A percentile compares a stretch with the other conserved stretches of the same genome.
These are phyloP conservation scores for Synanceia verrucosa DNA, from an alignment of 2,797 vertebrate species.

Conservation along the genomic window DNA sequence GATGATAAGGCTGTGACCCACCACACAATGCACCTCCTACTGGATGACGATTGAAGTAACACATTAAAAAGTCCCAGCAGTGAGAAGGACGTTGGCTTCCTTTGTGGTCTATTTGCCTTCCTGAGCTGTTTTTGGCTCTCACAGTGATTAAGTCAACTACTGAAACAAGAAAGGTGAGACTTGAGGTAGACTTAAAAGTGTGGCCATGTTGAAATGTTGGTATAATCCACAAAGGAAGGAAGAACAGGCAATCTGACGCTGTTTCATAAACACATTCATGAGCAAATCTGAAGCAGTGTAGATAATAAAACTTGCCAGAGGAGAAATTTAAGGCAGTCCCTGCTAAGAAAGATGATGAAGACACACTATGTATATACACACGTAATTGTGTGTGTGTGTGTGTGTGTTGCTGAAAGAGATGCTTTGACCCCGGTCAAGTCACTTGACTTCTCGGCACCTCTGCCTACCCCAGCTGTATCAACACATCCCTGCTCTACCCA, in stretches of 20 bases:
- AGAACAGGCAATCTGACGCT: constrained; percentile 58
- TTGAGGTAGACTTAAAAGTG: constrained; percentile 60
- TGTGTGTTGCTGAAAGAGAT: constrained; percentile 57
- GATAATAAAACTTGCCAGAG: constrained; percentile 40
- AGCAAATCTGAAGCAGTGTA: constrained; percentile 37
- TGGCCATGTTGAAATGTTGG: constrained; percentile 57
- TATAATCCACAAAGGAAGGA: constrained; percentile 68
- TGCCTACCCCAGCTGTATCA: constrained; percentile 81
- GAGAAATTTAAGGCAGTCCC: constrained; percentile 28
- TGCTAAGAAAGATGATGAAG: constrained; percentile 43
- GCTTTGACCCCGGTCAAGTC: constrained; percentile 79
- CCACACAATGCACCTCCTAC: constrained; percentile 46
- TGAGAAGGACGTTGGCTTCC: constrained; percentile 69
- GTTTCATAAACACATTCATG: constrained; percentile 66
- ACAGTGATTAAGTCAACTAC: constrained; percentile 65
- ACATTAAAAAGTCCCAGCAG: constrained; percentile 23
- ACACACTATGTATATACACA: constrained; percentile 15
- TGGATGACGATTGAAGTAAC: constrained; percentile 40
- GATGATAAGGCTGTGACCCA: constrained; percentile 21
- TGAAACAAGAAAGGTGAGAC: constrained; percentile 75
- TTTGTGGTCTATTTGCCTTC: constrained; percentile 71
- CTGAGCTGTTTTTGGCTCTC: constrained; percentile 70
- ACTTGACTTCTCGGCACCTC: constrained; percentile 81
- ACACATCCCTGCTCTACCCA: constrained; percentile 64
- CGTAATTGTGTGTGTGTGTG: constrained; percentile 27